Base-by-base conservation (phyloP, 1,140 invertebrate genomes). In the Orchestia grillus region DNA sequence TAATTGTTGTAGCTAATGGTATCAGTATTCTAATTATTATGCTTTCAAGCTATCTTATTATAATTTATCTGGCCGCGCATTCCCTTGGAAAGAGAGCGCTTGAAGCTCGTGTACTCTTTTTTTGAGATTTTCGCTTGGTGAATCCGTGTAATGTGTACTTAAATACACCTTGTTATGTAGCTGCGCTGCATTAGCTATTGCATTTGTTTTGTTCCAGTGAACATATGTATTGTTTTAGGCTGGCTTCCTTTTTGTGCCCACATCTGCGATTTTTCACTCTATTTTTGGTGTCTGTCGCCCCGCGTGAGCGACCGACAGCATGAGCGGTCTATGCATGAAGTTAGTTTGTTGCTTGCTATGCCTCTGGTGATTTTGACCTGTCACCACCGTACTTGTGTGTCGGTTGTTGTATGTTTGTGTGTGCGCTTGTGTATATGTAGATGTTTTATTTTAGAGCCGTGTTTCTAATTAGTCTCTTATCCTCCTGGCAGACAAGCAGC, bases 401-500 rank as follows among this genome's bases (percentile, higher is more conserved):
- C 43, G 4, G 8, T 41, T 90, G 88, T 90, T 36, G 88, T 90
- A 44, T 90, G 36, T 87, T 8, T 41, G 36, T 87, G 43, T 90
- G 41, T 90, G 88, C 3, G 88, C n/a, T 42, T 90, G 88, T 90
- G 6, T 87, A 41, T 90, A 36, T 90, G 88, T 90, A 1, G 42
- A 90, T 41, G 43, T 44, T 90, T 42, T 44, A 42, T 90, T 43
- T 90, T 90, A 8, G 42, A 90, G 15, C 11, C 28, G 47, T 42
- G n/a, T 90, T 90, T 28, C 88, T 90, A 44, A 90, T 44, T 42
- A 44, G 0, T 36, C 28, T 90, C 43, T 3, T 90, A 44, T 90
- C 43, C 88, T 90, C 88, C 88, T 90, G 88, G 36, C 88, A 90
- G 88, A 43, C 88, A 15, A 90, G 88, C 92, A 94, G 92, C 92